phyloP scores from a whole-genome alignment of 2,888 invertebrate species.

The Dasysyrphus albostriatus region DNA sequence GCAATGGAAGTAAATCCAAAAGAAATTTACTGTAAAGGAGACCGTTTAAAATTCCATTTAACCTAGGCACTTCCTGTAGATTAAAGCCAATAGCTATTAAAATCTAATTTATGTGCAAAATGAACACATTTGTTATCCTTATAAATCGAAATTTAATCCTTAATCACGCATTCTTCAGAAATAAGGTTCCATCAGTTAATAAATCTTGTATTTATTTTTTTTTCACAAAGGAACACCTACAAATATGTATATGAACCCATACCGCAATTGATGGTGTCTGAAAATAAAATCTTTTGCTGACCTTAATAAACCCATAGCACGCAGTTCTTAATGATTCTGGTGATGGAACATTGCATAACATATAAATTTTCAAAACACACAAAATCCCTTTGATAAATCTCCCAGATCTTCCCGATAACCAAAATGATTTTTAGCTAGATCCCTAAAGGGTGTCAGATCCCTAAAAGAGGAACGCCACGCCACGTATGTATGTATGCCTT shows the following conservation, averaged over 20 bases:
- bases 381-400: constrained; percentile 17
- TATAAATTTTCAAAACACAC: not conserved
- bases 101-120: constrained; percentile 14
- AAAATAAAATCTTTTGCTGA: not conserved
- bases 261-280: constrained; percentile 1
- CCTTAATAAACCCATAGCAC: constrained; percentile 19
- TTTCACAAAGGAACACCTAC: not conserved
- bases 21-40: not conserved
- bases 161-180: not conserved
- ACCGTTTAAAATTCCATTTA: constrained; percentile 10
- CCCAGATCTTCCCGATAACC: not conserved
- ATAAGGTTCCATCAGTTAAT: not conserved
- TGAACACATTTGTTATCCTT: not conserved
- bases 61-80: not conserved
- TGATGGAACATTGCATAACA: not conserved
- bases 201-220: not conserved
- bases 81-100: not conserved
- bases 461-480: not conserved
- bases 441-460: too few relatives aligned
- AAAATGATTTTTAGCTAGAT: too few relatives aligned
- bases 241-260: not conserved
- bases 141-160: constrained; percentile 7
- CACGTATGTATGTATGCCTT: not conserved
- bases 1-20: not conserved
- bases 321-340: constrained; percentile 1